Base-by-base conservation (phyloP, 2,797 vertebrate species). In the Scomberomorus guttatus region DNA sequence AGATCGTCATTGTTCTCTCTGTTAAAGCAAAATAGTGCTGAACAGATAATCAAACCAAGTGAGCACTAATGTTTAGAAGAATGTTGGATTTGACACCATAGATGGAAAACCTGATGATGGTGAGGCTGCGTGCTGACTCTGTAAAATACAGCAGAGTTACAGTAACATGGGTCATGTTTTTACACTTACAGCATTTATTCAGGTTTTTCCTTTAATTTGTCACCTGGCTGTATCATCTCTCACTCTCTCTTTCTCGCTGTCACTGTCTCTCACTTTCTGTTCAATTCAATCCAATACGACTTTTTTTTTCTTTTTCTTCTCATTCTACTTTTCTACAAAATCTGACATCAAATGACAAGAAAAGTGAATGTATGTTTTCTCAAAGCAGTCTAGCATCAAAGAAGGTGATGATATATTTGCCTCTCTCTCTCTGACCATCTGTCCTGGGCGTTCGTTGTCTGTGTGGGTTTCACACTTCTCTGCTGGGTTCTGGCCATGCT, bases 391-490 rank as follows among this genome's bases (percentile, higher is more conserved):
- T 9, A 27, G 0, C 9, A 68, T 48, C 8, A 42, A 25, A 69
- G n/a, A 51, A 56, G 34, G 46, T 60, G 68, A 60, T 51, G 62
- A 56, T 50, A 42, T 63, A 18, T 62, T 39, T 55, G n/a, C 20
- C 37, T 50, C 46, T 54, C 32, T 81, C 39, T 48, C 39, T 34
- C 18, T 51, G 80, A 82, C 90, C 87, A 87, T 89, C 89, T 90
- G 85, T 87, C 74, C 75, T 24, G 29, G 48, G 42, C 42, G 55
- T 79, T 74, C 48, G 48, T 73, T 77, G 85, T 86, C 79, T 85
- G 70, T 80, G 83, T 74, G 80, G 78, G 64, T 80, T 88, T 88
- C 87, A 87, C 87, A 80, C 81, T 73, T 72, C 82, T 77, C 60
- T 55, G 80, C 76, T 78, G 86, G 72, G 64, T 72, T 77, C 82